Percentiles rank a stretch among this genome's conserved stretches.
These are phyloP conservation scores for Drosophila ananassae DNA, from an alignment of 1,140 invertebrate genomes.

Conservation along the genomic window DNA sequence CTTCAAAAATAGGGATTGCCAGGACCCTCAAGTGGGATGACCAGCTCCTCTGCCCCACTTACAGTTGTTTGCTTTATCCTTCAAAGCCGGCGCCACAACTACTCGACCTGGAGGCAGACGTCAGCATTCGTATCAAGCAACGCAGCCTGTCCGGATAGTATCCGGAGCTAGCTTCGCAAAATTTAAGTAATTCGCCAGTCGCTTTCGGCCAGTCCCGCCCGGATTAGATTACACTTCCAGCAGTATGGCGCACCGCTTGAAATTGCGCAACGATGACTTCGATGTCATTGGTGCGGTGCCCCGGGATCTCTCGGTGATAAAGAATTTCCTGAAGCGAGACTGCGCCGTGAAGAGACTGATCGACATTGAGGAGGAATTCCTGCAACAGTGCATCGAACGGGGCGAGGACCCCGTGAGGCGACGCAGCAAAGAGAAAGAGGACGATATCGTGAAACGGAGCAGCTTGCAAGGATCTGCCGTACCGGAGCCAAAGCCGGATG, in stretches of 20 bases:
- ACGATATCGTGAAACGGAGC: background rate
- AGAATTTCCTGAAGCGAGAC: slow-evolving; percentile 68
- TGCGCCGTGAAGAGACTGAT: slow-evolving; percentile 67
- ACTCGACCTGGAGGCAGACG: slow-evolving; percentile 9
- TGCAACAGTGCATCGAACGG: slow-evolving; percentile 39
- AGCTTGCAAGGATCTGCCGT: background rate
- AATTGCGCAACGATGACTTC: slow-evolving; percentile 57
- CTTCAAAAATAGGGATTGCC: too few species aligned
- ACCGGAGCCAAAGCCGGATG: slow-evolving; percentile 14
- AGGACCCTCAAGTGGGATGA: background rate
- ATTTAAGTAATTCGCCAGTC: slow-evolving; percentile 26
- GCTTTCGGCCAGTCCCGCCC: background rate
- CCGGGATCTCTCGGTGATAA: slow-evolving; percentile 66
- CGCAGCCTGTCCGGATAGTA: background rate
- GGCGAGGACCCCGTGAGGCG: slow-evolving; percentile 21
- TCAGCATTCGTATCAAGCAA: slow-evolving; percentile 8
- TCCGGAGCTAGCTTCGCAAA: slow-evolving; percentile 1
- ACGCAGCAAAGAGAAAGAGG: background rate
- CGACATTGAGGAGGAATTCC: slow-evolving; percentile 63
- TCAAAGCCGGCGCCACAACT: slow-evolving; percentile 11
- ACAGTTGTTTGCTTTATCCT: slow-evolving; percentile 20
- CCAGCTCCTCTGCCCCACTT: background rate
- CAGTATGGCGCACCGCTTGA: slow-evolving; percentile 59
- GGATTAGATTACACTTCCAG: background rate
- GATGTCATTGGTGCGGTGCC: slow-evolving; percentile 71